Base-by-base conservation (phyloP, 1,140 invertebrate species). In the Parasteatoda tepidariorum region DNA sequence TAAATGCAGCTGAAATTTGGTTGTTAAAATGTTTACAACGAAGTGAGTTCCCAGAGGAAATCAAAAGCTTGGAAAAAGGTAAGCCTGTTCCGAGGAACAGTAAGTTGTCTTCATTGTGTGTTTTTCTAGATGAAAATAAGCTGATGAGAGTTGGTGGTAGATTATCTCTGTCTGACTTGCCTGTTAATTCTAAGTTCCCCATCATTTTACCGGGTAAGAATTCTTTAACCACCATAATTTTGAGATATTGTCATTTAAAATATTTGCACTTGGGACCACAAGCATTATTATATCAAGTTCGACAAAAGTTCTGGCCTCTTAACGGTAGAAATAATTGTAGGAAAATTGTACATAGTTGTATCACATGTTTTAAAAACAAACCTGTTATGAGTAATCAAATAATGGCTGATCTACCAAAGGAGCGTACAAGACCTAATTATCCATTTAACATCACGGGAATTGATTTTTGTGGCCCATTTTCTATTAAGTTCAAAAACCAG, bases 91-190 rank as follows among this genome's bases (percentile, higher is more conserved):
- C n/a, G n/a, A n/a, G 24, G 11, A 82, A 48, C 0, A 75, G 71
- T 30, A 11, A 66, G 11, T 26, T n/a, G n/a, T 11, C 5, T 3
- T 48, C 26, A 24, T 67, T 89, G 2, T 87, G 79, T 61, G 88
- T 87, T 7, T 88, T 89, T 83, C 3, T 90, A 11, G 88, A 89
- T 71, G 26, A 86, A 7, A 79, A 86, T 28, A 86, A 87, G 26
- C 7, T 90, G 3, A 74, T 91, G 6, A 22, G 62, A 0, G 64
- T 81, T 7, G 62, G 41, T 34, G 78, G 78, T 13, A 4, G 64
- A n/a, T 13, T 68, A 28, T 15, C 3, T 9, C 34, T 55, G 2
- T 22, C 34, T 13, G 26, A 28, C 34, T 3, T 81, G 4, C 54
- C 24, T 28, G 26, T 28, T 22, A n/a, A 48, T 68, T 24, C 0